Conservation (phyloP, 2,888 invertebrate species). For the Apotomis capreana region DNA sequence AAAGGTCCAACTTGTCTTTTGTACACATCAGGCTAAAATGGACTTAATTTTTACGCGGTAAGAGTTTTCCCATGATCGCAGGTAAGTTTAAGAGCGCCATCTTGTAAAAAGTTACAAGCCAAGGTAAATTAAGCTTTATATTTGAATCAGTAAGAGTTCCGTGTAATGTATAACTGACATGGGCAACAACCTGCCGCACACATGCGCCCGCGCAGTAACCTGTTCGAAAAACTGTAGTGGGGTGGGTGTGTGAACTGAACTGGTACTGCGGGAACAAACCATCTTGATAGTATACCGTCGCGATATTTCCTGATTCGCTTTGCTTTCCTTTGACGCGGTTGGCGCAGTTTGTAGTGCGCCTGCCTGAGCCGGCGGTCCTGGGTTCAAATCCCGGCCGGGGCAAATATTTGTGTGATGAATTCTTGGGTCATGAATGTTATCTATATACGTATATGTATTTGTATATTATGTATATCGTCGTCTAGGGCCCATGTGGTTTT, state of each 20-base stretch:
- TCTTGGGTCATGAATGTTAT: too few relatives aligned
- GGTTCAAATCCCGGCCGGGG: too few relatives aligned
- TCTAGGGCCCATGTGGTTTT: too few relatives aligned
- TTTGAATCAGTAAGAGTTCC: too few relatives aligned
- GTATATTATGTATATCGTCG: too few relatives aligned
- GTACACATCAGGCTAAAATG: constrained; percentile 3
- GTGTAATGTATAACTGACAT: constrained; percentile 49
- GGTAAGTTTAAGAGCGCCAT: constrained; percentile 2
- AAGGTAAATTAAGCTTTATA: too few relatives aligned
- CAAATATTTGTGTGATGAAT: too few relatives aligned
- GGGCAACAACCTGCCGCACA: constrained; percentile 50
- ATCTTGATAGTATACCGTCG: constrained; percentile 54
- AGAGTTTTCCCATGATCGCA: constrained; percentile 18
- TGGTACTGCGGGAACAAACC: constrained; percentile 36
- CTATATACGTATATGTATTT: too few relatives aligned
- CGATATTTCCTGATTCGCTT: constrained; percentile 21
- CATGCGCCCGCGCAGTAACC: constrained; percentile 53
- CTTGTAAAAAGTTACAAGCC: not conserved
- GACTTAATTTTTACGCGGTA: constrained; percentile 14
- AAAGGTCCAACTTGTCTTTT: constrained; percentile 19
- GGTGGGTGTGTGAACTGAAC: constrained; percentile 66
- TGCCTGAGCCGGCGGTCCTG: too few relatives aligned
- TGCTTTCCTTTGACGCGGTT: not conserved
- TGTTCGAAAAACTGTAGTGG: constrained; percentile 61
- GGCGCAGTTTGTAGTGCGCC: too few relatives aligned